Evolutionary conservation across 2,113 vertebrate species (phyloP).

Genomic region (Silurus asotus): DNA sequence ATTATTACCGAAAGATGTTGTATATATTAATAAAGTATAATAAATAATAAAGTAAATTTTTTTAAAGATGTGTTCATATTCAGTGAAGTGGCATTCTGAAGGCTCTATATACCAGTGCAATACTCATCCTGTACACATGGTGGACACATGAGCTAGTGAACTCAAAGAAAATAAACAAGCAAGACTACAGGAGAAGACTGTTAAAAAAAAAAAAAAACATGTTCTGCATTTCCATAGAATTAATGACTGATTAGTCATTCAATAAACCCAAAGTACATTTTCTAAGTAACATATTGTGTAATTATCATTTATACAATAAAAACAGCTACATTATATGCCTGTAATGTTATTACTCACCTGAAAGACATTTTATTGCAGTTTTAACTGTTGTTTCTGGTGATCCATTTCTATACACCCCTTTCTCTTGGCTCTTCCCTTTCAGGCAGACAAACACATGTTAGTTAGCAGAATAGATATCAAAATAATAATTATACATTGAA

Average conservation of each 20-base stretch:
- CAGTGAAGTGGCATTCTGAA: background rate
- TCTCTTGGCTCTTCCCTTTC: background rate
- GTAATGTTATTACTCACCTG: background rate
- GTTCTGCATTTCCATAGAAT: background rate
- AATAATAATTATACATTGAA: background rate
- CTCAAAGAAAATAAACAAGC: background rate
- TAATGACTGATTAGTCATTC: background rate
- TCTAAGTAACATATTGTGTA: background rate
- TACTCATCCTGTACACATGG: constrained; percentile 5
- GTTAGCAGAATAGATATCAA: background rate
- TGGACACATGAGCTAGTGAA: background rate
- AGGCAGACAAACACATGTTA: background rate
- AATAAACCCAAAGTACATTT: background rate
- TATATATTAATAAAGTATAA: too few relatives aligned
- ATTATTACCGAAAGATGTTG: background rate
- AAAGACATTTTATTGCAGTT: background rate
- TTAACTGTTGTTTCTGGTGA: constrained; percentile 5
- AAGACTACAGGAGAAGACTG: background rate
- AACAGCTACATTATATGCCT: background rate
- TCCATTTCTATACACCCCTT: background rate
- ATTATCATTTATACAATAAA: background rate
- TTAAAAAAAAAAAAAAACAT: background rate
- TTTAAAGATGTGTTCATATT: background rate
- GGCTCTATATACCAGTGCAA: background rate
- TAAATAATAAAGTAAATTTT: too few relatives aligned